These are phyloP conservation scores for Drosophila neotestacea DNA, from an alignment of 2,888 invertebrate genomes.

Conservation along the genomic window DNA sequence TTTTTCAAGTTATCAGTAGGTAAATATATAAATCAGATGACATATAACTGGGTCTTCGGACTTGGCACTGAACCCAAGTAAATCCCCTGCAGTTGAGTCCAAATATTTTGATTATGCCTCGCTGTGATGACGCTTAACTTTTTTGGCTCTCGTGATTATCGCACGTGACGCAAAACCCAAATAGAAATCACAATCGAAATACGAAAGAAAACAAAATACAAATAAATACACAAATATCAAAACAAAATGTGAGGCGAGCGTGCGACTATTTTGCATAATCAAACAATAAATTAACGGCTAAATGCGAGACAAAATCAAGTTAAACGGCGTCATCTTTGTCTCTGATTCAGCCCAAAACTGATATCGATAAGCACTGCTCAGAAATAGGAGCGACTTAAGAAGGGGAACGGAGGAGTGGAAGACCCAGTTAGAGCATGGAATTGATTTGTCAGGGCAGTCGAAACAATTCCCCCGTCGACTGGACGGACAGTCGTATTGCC, in stretches of 20 bases:
- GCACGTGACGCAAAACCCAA: constrained; percentile 29
- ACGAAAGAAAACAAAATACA: constrained; percentile 50
- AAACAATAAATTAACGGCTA: constrained; percentile 56
- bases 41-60: constrained; percentile 9
- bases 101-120: constrained; percentile 34
- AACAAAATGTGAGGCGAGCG: constrained; percentile 41
- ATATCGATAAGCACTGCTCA: constrained; percentile 47
- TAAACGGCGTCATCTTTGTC: constrained; percentile 49
- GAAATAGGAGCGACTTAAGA: constrained; percentile 25
- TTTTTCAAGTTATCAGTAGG: background rate
- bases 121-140: constrained; percentile 30
- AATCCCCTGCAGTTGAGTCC: constrained; percentile 45
- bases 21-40: constrained; percentile 6
- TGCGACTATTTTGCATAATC: constrained; percentile 77
- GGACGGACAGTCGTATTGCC: background rate
- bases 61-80: background rate
- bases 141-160: constrained; percentile 39
- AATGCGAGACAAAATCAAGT: constrained; percentile 51
- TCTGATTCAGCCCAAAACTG: constrained; percentile 57
- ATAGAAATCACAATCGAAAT: constrained; percentile 26
- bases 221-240: constrained; percentile 39
- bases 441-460: constrained; percentile 16
- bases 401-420: background rate
- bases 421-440: constrained; percentile 9
- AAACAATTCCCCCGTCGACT: constrained; percentile 3